Conservation (phyloP, 2,113 vertebrate genomes). For the Myrmecobius fasciatus region DNA sequence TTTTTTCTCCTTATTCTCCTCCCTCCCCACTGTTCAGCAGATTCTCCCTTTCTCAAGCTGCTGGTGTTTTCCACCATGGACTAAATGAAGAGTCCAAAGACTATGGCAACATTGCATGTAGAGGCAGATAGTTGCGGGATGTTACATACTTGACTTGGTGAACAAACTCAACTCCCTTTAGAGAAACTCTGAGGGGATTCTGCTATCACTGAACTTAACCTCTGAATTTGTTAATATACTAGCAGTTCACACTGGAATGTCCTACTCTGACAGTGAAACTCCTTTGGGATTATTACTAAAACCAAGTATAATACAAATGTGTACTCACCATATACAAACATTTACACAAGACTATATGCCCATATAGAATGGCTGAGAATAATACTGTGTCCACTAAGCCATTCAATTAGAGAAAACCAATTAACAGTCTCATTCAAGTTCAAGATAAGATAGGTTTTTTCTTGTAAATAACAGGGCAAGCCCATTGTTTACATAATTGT, state of each 20-base stretch:
- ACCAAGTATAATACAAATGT: background rate
- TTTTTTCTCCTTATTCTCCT: constrained; percentile 47
- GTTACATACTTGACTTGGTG: constrained; percentile 61
- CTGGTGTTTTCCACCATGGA: constrained; percentile 61
- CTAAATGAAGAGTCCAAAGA: constrained; percentile 22
- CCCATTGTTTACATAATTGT: constrained; percentile 10
- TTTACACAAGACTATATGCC: background rate
- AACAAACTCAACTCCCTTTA: constrained; percentile 18
- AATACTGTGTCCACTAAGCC: background rate
- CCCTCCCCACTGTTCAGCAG: constrained; percentile 29
- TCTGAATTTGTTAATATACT: background rate
- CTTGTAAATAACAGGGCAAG: background rate
- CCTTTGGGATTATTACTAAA: background rate
- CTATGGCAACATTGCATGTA: constrained; percentile 57
- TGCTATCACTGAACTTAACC: background rate
- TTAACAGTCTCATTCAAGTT: constrained; percentile 9
- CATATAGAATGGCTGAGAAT: background rate
- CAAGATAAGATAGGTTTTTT: constrained; percentile 30
- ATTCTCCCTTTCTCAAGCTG: constrained; percentile 53
- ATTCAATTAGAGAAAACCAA: constrained; percentile 11
- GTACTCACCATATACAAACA: background rate
- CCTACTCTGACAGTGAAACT: background rate
- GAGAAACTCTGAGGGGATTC: background rate
- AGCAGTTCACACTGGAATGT: background rate
- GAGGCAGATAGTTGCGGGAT: constrained; percentile 58